Evolutionary conservation across 2,113 vertebrate species (phyloP), one percentile per base, ranked within the genome.

Genomic region (Cyrtonyx montezumae): DNA sequence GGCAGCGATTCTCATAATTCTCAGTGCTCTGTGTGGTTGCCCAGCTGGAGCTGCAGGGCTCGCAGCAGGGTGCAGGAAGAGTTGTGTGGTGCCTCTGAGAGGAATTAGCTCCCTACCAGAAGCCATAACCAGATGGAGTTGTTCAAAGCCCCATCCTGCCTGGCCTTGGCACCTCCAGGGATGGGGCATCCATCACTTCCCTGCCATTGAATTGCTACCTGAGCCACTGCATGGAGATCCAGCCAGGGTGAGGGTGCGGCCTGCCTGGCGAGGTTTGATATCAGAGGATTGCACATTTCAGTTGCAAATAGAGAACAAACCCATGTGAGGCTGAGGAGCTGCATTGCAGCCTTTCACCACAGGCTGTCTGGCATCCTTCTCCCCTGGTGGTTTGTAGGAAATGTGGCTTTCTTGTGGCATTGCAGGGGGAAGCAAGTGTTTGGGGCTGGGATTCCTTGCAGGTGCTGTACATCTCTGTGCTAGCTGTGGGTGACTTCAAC

Each of bases 321-420:
- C 21, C 55, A 79, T 21, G 28, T 26, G 19, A 71, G 45, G 58
- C n/a, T 68, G 70, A 37, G 28, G 82, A 67, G 13, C 23, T 65
- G 37, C 0, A 0, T 48, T 46, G 53, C 42, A 71, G 30, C 46
- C 58, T 58, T 62, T 67, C 58, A 14, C 46, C 0, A 0, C 0
- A 0, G 61, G 53, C 0, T 1, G 73, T 30, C 34, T 70, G 36
- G 36, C 10, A 58, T 62, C 19, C 40, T 32, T 30, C 32, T 76
- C n/a, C 36, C 16, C 42, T 30, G 46, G 46, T 66, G 45, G 40
- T 78, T 22, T 68, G 45, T 40, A 34, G 40, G 48, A 84, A 65
- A 46, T 0, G 0, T 43, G 49, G 3, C n/a, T 22, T 68, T 61
- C 36, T 62, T 84, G 68, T 48, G 71, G 62, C 67, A 23, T 0